Conservation (phyloP, 2,113 vertebrate species). For the Larimichthys polyactis region DNA sequence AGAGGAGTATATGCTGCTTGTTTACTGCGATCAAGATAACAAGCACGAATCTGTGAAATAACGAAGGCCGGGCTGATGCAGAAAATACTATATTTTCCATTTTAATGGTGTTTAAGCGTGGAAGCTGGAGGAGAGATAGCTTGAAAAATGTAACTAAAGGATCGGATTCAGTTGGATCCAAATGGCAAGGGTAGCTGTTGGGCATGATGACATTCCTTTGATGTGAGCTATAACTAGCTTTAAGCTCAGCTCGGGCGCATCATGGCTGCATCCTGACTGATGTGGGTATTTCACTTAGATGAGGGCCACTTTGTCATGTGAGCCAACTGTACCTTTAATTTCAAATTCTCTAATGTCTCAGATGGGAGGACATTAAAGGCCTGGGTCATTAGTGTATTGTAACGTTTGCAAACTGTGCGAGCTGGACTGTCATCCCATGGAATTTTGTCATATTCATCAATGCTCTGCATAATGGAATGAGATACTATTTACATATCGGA, state of each 20-base stretch:
- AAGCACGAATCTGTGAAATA: constrained; percentile 78
- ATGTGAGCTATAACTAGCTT: constrained; percentile 84
- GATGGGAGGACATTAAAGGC: constrained; percentile 74
- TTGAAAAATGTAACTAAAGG: constrained; percentile 76
- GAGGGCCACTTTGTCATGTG: constrained; percentile 69
- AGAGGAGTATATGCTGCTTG: constrained; percentile 65
- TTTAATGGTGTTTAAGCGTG: constrained; percentile 82
- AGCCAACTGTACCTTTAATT: constrained; percentile 85
- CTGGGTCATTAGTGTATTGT: constrained; percentile 80
- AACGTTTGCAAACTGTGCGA: constrained; percentile 62
- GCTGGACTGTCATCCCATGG: constrained; percentile 77
- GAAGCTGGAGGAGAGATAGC: constrained; percentile 69
- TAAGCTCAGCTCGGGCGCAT: constrained; percentile 68
- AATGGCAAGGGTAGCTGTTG: constrained; percentile 81
- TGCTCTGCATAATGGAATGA: constrained; percentile 76
- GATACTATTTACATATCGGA: constrained; percentile 82
- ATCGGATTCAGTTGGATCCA: constrained; percentile 77
- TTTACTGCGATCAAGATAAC: constrained; percentile 80
- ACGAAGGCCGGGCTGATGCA: constrained; percentile 71
- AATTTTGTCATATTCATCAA: constrained; percentile 81
- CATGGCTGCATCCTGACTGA: constrained; percentile 76
- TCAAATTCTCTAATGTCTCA: constrained; percentile 83
- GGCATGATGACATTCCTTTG: constrained; percentile 81
- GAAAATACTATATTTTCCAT: constrained; percentile 78
- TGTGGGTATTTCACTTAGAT: constrained; percentile 72